A percentile compares a stretch with the other conserved stretches of the same genome.
These are phyloP conservation scores for Eurosta solidaginis DNA, from an alignment of 1,140 invertebrate species.

Conservation along the genomic window DNA sequence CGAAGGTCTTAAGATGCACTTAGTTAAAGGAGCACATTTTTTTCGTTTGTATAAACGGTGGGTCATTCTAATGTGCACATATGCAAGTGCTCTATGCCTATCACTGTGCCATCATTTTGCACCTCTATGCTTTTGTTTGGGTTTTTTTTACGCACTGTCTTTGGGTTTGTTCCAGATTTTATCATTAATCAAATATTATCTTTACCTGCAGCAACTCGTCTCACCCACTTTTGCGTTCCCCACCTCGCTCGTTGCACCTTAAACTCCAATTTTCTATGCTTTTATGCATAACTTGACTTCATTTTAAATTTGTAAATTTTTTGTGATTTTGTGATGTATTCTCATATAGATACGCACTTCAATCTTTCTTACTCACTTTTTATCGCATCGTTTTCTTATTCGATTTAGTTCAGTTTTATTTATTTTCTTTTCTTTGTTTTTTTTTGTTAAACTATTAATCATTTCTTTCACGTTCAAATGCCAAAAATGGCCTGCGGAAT, in stretches of 20 bases:
- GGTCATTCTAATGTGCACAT: neutral
- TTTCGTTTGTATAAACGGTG: too few species aligned
- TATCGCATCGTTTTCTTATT: neutral
- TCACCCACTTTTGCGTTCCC: conserved; percentile 12
- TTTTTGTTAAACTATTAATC: conserved; percentile 5
- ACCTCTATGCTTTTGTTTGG: neutral
- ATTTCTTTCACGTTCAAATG: conserved; percentile 24
- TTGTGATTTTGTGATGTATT: neutral
- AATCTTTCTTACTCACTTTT: neutral
- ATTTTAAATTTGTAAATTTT: neutral
- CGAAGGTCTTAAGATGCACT: too few species aligned
- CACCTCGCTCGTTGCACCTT: neutral
- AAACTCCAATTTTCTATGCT: too few species aligned
- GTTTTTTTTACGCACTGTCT: neutral
- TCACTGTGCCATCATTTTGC: conserved; percentile 1
- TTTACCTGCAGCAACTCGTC: neutral
- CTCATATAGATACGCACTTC: neutral
- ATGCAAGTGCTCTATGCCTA: neutral
- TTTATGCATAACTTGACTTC: neutral
- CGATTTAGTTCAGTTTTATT: neutral
- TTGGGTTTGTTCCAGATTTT: conserved; percentile 19
- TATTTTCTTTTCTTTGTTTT: neutral
- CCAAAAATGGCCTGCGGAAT: conserved; percentile 28
- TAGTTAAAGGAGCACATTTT: too few species aligned
- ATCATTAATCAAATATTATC: conserved; percentile 32